Base-by-base conservation (phyloP, 2,797 vertebrate species). In the Microctenopoma stevenorrisi region DNA sequence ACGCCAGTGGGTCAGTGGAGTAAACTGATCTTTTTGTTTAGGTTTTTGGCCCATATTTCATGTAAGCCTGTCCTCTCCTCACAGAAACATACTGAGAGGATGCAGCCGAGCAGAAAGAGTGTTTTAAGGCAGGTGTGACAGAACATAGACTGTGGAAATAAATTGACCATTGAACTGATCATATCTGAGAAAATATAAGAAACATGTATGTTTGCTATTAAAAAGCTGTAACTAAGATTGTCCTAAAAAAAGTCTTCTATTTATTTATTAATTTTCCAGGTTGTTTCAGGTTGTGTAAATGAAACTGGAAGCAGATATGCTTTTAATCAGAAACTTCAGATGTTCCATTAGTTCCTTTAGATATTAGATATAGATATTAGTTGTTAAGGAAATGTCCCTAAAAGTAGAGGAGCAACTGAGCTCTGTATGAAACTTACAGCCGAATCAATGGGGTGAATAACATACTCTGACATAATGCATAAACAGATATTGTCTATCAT, bases 1-100 rank as follows among this genome's bases (percentile, higher is more conserved):
- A 78, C 88, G 91, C 86, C 87, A 86, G 87, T 68, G 65, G 54
- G 77, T 69, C 57, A 77, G n/a, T 63, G 72, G 52, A 53, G 89
- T 82, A 90, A 89, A 78, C 72, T 30, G 82, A 91, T 88, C 81
- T 64, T 72, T 80, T 89, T 86, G 77, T 88, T 76, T 46, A 3
- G 46, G 64, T 59, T 80, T 52, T 75, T 58, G 44, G 66, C 38
- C 54, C 35, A 57, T 33, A n/a, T 79, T 86, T 83, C 75, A 79
- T 72, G 75, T 68, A 52, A 74, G 78, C 15, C 26, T 12, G 64
- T 55, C 55, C 14, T 70, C 38, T 1, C 66, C 69, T 73, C 66
- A 3, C 50, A 22, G 37, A 15, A 15, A 16, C 14, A 40, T 11
- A 40, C 38, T 40, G 11, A 35, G 9, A 35, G 33, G 33, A 35